A percentile compares a stretch with the other conserved stretches of the same genome.
Evolutionary conservation across 2,797 vertebrate species (phyloP).

Genomic region (Stomatorhinus walkeri): DNA sequence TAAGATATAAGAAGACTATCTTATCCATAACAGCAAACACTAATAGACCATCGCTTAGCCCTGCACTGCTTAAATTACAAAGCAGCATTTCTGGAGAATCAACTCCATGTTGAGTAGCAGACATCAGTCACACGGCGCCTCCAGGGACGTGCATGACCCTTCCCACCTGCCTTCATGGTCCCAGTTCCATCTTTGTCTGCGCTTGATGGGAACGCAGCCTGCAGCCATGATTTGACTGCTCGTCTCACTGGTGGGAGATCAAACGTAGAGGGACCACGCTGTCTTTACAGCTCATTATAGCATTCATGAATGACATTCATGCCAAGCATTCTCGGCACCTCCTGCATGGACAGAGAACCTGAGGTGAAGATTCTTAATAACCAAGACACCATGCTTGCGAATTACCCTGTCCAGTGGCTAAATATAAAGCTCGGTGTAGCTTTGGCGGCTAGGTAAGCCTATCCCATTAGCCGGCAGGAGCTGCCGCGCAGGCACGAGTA

Average conservation of each 20-base stretch:
- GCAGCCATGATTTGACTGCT: not conserved
- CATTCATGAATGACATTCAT: not conserved
- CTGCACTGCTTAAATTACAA: not conserved
- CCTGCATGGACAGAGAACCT: not conserved
- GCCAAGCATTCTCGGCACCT: not conserved
- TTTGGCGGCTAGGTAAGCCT: not conserved
- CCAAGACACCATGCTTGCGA: not conserved
- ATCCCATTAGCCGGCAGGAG: not conserved
- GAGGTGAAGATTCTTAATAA: not conserved
- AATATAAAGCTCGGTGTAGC: not conserved
- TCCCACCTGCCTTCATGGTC: not conserved
- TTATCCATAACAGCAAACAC: not conserved
- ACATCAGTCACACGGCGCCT: not conserved
- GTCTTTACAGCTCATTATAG: not conserved
- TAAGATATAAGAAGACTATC: not conserved
- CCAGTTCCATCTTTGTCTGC: slow-evolving; percentile 1
- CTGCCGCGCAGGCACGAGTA: not conserved
- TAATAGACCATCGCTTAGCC: not conserved
- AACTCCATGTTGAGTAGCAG: not conserved
- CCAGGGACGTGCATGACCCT: not conserved
- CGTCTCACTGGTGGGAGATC: not conserved
- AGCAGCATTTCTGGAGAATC: not conserved
- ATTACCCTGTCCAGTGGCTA: not conserved
- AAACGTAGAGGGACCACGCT: not conserved
- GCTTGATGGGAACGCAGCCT: slow-evolving; percentile 3